These are phyloP conservation scores for Myotis myotis DNA, from an alignment of 2,797 vertebrate species.

Conservation along the genomic window DNA sequence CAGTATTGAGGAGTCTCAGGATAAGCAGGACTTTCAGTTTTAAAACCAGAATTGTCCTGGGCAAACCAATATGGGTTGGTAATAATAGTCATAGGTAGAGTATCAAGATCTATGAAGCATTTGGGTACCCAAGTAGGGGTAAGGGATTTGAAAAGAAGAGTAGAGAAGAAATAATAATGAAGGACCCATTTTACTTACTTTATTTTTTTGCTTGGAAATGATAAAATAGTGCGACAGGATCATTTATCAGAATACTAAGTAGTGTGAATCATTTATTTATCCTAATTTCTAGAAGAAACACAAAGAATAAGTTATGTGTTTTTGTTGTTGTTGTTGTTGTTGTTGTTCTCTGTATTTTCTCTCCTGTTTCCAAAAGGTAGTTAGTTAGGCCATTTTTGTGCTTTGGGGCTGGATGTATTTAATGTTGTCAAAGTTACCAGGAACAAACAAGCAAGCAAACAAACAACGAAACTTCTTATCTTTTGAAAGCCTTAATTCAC, in stretches of 20 bases:
- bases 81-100: background rate
- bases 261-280: background rate
- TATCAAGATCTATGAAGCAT: background rate
- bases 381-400: background rate
- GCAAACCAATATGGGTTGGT: background rate
- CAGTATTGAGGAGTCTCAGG: background rate
- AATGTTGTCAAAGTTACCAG: background rate
- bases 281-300: background rate
- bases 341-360: background rate
- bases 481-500: background rate
- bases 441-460: background rate
- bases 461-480: background rate
- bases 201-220: background rate
- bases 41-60: background rate
- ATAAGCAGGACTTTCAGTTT: background rate
- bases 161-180: constrained; percentile 3
- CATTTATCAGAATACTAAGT: background rate
- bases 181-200: constrained; percentile 1
- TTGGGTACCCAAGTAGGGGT: background rate
- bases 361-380: background rate
- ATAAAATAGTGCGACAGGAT: background rate
- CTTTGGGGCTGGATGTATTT: background rate
- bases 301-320: background rate
- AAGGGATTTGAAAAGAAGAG: background rate
- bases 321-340: background rate